These are phyloP conservation scores for Corbicula japonica DNA, from an alignment of 2,888 invertebrate species.

Conservation along the genomic window DNA sequence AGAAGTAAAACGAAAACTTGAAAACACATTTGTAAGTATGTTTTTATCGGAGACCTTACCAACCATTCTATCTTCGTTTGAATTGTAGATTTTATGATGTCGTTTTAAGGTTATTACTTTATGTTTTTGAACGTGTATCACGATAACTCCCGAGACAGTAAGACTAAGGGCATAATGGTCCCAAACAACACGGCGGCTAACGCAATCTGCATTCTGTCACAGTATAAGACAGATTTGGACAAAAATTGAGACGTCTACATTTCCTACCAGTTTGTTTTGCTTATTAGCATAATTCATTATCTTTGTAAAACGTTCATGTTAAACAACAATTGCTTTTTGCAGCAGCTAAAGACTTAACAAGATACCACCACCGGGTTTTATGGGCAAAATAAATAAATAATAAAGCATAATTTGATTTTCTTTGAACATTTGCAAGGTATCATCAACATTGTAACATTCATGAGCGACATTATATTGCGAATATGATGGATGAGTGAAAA, in stretches of 20 bases:
- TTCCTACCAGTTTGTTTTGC: constrained; percentile 22
- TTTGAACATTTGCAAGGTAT: constrained; percentile 32
- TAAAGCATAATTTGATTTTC: constrained; percentile 32
- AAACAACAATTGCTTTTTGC: constrained; percentile 32
- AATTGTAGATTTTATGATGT: too few relatives aligned
- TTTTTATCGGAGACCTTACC: too few relatives aligned
- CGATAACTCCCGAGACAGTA: too few relatives aligned
- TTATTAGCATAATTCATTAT: constrained; percentile 29
- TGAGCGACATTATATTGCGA: constrained; percentile 31
- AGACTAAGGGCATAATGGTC: too few relatives aligned
- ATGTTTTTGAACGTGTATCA: too few relatives aligned
- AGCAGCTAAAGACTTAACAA: constrained; percentile 10
- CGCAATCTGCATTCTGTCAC: too few relatives aligned
- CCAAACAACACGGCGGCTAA: too few relatives aligned
- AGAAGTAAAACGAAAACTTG: too few relatives aligned
- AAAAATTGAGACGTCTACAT: constrained; percentile 25
- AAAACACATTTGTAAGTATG: too few relatives aligned
- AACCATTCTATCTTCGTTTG: too few relatives aligned
- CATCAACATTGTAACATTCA: constrained; percentile 32
- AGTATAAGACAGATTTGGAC: too few relatives aligned
- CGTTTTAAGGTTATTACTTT: too few relatives aligned
- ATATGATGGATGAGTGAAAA: constrained; percentile 23
- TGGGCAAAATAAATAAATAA: constrained; percentile 6
- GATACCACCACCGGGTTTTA: constrained; percentile 12
- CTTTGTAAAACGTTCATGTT: constrained; percentile 27